Evolutionary conservation across 2,888 invertebrate species (phyloP), one percentile per base, ranked within the genome.

Genomic region (Rhabditophanes sp.): DNA sequence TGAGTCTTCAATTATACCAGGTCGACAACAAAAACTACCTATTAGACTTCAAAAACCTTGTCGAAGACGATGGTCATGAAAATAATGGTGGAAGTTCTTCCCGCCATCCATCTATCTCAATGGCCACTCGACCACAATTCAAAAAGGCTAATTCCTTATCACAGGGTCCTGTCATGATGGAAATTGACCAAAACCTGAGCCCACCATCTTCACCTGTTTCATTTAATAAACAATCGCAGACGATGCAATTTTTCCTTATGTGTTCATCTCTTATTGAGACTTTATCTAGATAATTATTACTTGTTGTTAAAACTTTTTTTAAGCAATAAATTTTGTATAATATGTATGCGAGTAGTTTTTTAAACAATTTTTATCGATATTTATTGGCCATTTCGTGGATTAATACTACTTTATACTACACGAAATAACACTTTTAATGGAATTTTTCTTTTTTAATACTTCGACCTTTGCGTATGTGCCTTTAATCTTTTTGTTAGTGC

Each of bases 211-310:
- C 56, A 16, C 50, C 53, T 16, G 51, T 56, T 6, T 44, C 46
- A 25, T 55, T 52, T 23, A 50, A 55, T 11, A 50, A 52, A 30
- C 88, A 93, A 65, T 64, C 63, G 7, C 87, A 88, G 68, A 93
- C 93, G 2, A 87, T 99, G 82, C 93, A 96, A 71, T 99, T 99
- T 72, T 99, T 99, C 65, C 96, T 99, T 72, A 96, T 96, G 88
- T 96, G 96, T 69, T 88, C 96, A 14, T 83, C 85, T 2, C 74
- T 99, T 27, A 99, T 99, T 56, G 88, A 90, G 42, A 90, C 96
- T 56, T 73, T 99, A 43, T 96, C 96, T 19, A 80, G 46, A 19
- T 46, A 25, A 40, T n/a, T 4, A 9, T 7, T 8, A 11, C n/a
- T 12, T 12, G 26, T 30, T 12, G 26, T 34, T 7, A n/a, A n/a